Conservation (phyloP, 1,140 invertebrate species). For the Xylocopa sonorina region DNA sequence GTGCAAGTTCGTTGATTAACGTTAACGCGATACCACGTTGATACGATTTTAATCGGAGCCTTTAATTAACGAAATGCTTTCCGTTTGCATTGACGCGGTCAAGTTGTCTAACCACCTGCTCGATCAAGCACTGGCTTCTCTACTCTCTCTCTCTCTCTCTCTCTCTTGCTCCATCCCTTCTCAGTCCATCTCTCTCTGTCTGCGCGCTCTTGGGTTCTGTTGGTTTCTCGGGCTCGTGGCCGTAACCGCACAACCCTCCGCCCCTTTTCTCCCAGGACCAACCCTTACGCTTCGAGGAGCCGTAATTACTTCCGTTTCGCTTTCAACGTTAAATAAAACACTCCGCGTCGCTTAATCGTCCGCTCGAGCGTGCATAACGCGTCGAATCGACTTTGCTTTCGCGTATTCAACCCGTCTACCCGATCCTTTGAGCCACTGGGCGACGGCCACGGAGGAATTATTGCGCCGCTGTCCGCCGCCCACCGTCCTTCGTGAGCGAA, state of each 20-base stretch:
- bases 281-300: conserved; percentile 23
- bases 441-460: neutral
- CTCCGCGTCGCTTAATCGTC: conserved; percentile 14
- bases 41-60: conserved; percentile 39
- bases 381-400: neutral
- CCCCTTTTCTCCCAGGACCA: neutral
- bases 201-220: conserved; percentile 28
- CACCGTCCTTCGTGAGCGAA: too few relatives aligned
- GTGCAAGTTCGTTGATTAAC: conserved; percentile 12
- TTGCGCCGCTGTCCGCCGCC: neutral
- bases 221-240: conserved; percentile 24
- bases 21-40: neutral
- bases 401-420: neutral
- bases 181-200: neutral
- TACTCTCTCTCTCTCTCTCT: neutral
- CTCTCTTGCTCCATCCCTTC: neutral
- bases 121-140: conserved; percentile 33
- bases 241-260: neutral
- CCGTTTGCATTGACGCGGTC: conserved; percentile 33
- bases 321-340: conserved; percentile 41
- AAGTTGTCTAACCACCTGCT: conserved; percentile 49
- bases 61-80: conserved; percentile 43
- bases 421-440: neutral
- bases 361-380: neutral
- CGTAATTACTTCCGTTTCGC: conserved; percentile 48